phyloP scores from a whole-genome alignment of 2,113 vertebrate genomes.

The Mystacornis crossleyi region DNA sequence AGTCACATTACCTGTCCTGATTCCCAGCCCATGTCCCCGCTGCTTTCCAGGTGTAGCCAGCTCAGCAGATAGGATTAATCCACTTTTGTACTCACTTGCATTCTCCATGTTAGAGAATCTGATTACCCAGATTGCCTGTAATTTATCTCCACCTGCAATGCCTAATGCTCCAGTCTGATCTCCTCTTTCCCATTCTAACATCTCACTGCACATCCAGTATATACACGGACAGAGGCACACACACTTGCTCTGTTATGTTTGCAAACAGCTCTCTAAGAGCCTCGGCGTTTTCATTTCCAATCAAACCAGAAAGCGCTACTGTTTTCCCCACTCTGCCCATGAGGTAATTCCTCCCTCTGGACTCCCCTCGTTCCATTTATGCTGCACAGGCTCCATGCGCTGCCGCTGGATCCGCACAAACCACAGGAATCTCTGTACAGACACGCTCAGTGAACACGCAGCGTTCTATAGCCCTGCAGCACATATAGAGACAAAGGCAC shows the following conservation, averaged over 20 bases:
- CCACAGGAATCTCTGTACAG: neutral
- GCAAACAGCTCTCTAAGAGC: neutral
- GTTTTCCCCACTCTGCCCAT: neutral
- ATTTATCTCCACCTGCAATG: slow-evolving; percentile 38
- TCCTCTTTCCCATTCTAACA: neutral
- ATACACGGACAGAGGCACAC: neutral
- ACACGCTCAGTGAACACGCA: neutral
- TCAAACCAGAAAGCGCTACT: neutral
- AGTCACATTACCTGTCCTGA: neutral
- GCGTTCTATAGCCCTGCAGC: neutral
- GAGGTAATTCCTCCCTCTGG: neutral
- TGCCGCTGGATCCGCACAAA: neutral
- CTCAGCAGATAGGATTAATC: slow-evolving; percentile 28
- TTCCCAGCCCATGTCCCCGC: neutral
- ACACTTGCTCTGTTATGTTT: neutral
- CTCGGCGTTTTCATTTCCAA: neutral
- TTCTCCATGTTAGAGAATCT: slow-evolving; percentile 38
- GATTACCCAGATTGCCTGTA: slow-evolving; percentile 38
- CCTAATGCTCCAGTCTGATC: slow-evolving; percentile 4
- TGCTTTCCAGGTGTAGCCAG: neutral
- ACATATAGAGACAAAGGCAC: slow-evolving; percentile 52
- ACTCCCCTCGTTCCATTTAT: neutral
- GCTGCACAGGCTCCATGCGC: neutral
- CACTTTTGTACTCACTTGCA: neutral
- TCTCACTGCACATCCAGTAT: neutral